phyloP scores from a whole-genome alignment of 2,888 invertebrate genomes.

The Eupithecia exiguata region DNA sequence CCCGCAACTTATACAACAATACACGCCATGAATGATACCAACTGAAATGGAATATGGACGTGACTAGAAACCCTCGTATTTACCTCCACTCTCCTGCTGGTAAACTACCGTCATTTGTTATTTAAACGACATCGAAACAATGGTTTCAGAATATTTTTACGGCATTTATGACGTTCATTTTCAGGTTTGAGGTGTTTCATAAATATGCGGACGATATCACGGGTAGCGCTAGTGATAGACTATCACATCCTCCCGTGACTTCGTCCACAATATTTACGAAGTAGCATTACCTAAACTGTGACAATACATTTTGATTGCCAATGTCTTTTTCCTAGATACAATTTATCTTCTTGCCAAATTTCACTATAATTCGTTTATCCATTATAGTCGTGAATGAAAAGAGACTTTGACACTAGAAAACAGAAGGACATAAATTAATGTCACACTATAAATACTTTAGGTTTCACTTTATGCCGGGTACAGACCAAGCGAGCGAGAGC shows the following conservation, averaged over 20 bases:
- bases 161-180: not conserved
- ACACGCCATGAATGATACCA: conserved; percentile 58
- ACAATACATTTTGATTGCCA: too few relatives aligned
- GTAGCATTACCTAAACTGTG: too few relatives aligned
- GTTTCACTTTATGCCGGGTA: too few relatives aligned
- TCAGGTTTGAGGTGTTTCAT: not conserved
- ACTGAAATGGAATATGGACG: conserved; percentile 62
- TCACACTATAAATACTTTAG: too few relatives aligned
- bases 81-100: conserved; percentile 39
- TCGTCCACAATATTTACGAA: not conserved
- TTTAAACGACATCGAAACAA: conserved; percentile 24
- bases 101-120: conserved; percentile 37
- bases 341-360: not conserved
- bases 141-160: conserved; percentile 15
- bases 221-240: not conserved
- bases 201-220: not conserved
- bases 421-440: too few relatives aligned
- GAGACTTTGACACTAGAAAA: too few relatives aligned
- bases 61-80: conserved; percentile 58
- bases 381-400: not conserved
- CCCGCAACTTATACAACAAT: conserved; percentile 49
- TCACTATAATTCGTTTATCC: too few relatives aligned
- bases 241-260: too few relatives aligned
- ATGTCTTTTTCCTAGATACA: not conserved
- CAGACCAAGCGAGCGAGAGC: too few relatives aligned